Evolutionary conservation across 2,888 invertebrate species (phyloP), one percentile per base, ranked within the genome.

Genomic region (Drosophila subsilvestris): DNA sequence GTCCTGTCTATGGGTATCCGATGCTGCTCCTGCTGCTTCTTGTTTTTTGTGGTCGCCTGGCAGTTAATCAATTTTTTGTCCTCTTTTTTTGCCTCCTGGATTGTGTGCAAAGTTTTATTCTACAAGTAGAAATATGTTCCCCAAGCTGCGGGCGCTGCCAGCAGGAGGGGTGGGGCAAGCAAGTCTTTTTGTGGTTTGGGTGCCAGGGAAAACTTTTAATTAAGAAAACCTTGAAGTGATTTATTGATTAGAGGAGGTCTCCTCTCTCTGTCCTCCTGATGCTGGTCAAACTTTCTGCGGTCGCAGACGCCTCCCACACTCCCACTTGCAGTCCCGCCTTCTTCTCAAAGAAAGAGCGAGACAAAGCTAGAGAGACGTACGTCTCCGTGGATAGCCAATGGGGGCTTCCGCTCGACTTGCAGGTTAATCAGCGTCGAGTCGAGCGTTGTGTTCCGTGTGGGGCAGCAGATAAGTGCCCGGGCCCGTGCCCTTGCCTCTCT

Each of bases 151-250:
- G 6, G 20, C 29, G 69, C 50, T 42, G 49, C 14, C 14, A 14
- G 29, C 20, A 20, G 20, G 2, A 20, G 32, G 12, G 5, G 5
- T 32, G 32, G 5, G 25, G 54, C 29, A 49, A 14, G 56, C 48
- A 65, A 62, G 62, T 48, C 58, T 69, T 69, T 70, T 63, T 84
- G 75, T 86, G 83, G 79, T 73, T 70, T 55, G 75, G 79, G 78
- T 79, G 79, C 75, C 78, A 76, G 80, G 73, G 80, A 69, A 89
- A 90, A 89, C 69, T 90, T 90, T 90, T 90, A 90, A 90, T 90
- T 90, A 90, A 90, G 90, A 90, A 90, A 90, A 89, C 90, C 90
- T 90, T 90, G 88, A 90, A 90, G 89, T 90, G 90, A 90, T 90
- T 90, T 90, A 90, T 90, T 86, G 90, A 90, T 90, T 90, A 88